Evolutionary conservation across 2,113 vertebrate genomes (phyloP), one percentile per base, ranked within the genome.

Genomic region (Uria lomvia): DNA sequence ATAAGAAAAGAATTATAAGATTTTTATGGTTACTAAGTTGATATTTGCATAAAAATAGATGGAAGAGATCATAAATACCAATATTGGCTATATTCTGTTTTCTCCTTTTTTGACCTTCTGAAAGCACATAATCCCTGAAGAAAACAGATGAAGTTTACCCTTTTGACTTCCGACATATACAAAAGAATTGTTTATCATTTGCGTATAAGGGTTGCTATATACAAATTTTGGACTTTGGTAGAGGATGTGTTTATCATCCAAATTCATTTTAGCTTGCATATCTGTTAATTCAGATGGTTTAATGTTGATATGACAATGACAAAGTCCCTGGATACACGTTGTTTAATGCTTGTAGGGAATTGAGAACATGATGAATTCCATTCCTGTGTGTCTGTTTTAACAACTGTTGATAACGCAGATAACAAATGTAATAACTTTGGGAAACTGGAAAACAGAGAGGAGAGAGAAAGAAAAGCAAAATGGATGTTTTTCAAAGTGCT

Each of bases 231-330:
- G 83, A 38, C 24, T 76, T 86, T 91, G 30, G 38, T 90, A 94
- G 29, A 88, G 47, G 16, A 67, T 36, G 10, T 94, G 52, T 93
- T 95, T 96, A 68, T 92, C 49, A 88, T 50, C 30, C 15, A 95
- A 90, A 94, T 86, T 86, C 15, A 68, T 82, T 81, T 95, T 66
- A 88, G 38, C 36, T 96, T 86, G 7, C 24, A 9, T 95, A 62
- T 86, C 67, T 93, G 36, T 80, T 88, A 91, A 75, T 90, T 93
- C 50, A 94, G 50, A 94, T 75, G 63, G 62, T 90, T 97, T 77
- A 90, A 43, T 86, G 52, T 92, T 96, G 78, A 91, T 91, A 92
- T 59, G 30, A 94, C 45, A 85, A 92, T 88, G 70, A 95, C 52
- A 81, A 65, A 62, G 17, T 30, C 34, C 8, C 15, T 75, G 42